Percentiles rank a stretch among this genome's conserved stretches.
These are phyloP conservation scores for Pyrgus malvae DNA, from an alignment of 2,888 invertebrate species.

Conservation along the genomic window DNA sequence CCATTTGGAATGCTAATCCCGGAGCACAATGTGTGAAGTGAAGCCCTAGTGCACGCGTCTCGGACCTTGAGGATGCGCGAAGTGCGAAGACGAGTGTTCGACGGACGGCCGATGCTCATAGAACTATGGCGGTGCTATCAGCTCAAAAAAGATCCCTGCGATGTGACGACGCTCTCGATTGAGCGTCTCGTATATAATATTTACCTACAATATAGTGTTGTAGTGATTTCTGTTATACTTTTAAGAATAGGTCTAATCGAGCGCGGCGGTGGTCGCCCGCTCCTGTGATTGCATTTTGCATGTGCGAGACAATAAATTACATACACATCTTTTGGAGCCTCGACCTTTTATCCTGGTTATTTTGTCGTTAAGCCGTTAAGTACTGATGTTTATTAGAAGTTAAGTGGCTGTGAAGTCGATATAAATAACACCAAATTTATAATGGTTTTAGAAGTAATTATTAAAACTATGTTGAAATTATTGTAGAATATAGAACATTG, in stretches of 20 bases:
- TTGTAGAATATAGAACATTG: slow-evolving; percentile 51
- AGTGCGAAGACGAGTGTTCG: slow-evolving; percentile 29
- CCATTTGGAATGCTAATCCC: slow-evolving; percentile 73
- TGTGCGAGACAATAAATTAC: slow-evolving; percentile 77
- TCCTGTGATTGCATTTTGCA: slow-evolving; percentile 61
- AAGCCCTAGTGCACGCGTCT: slow-evolving; percentile 45
- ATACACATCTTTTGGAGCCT: slow-evolving; percentile 30
- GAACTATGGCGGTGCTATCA: slow-evolving; percentile 38
- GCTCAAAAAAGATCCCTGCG: slow-evolving; percentile 25
- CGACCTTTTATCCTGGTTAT: slow-evolving; percentile 29
- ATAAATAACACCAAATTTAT: slow-evolving; percentile 65
- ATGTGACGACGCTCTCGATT: slow-evolving; percentile 13
- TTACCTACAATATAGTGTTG: slow-evolving; percentile 31
- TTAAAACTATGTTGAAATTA: slow-evolving; percentile 53
- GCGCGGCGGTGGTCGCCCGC: slow-evolving; percentile 35
- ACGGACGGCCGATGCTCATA: slow-evolving; percentile 31
- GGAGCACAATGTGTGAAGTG: slow-evolving; percentile 66
- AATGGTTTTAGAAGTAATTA: slow-evolving; percentile 51
- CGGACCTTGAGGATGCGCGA: slow-evolving; percentile 31
- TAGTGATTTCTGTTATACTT: slow-evolving; percentile 39
- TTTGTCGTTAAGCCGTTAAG: slow-evolving; percentile 28
- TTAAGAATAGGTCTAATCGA: slow-evolving; percentile 46
- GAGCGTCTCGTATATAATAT: slow-evolving; percentile 20
- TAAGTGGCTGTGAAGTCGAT: slow-evolving; percentile 74
- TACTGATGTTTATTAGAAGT: slow-evolving; percentile 46